Conservation (phyloP, 2,113 vertebrate genomes). For the Lasiurus borealis region DNA sequence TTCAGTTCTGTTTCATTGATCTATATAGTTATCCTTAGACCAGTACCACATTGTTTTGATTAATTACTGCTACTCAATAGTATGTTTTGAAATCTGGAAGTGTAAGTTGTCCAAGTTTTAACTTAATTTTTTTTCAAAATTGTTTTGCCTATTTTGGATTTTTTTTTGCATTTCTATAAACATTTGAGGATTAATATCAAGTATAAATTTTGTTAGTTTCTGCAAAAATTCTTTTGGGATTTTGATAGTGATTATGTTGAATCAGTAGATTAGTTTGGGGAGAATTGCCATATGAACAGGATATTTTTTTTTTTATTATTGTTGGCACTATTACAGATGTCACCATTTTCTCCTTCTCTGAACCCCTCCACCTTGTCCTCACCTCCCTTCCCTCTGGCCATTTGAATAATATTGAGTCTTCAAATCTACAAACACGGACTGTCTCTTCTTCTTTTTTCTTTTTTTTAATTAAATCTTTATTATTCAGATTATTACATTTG, state of each 20-base stretch:
- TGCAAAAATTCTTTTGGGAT: not conserved
- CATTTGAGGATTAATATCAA: not conserved
- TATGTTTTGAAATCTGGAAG: not conserved
- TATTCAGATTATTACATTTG: no score
- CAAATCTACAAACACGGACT: not conserved
- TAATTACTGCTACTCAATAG: not conserved
- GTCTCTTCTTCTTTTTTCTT: no score
- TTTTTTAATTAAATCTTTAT: no score
- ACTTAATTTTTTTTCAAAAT: not conserved
- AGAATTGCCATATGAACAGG: not conserved
- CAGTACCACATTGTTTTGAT: not conserved
- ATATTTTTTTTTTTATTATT: no score
- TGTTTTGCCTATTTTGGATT: not conserved
- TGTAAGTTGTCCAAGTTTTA: not conserved
- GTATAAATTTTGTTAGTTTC: not conserved
- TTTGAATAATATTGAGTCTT: not conserved
- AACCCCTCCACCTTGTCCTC: no score
- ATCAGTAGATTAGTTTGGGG: not conserved
- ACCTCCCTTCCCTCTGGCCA: no score
- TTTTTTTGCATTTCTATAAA: not conserved
- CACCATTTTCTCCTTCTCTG: no score
- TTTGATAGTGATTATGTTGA: not conserved
- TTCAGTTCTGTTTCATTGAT: not conserved
- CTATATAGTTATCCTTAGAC: not conserved
- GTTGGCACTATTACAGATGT: no score